A percentile compares a stretch with the other conserved stretches of the same genome.
Evolutionary conservation across 2,888 invertebrate species (phyloP).

Genomic region (Pollenia griseotomentosa): DNA sequence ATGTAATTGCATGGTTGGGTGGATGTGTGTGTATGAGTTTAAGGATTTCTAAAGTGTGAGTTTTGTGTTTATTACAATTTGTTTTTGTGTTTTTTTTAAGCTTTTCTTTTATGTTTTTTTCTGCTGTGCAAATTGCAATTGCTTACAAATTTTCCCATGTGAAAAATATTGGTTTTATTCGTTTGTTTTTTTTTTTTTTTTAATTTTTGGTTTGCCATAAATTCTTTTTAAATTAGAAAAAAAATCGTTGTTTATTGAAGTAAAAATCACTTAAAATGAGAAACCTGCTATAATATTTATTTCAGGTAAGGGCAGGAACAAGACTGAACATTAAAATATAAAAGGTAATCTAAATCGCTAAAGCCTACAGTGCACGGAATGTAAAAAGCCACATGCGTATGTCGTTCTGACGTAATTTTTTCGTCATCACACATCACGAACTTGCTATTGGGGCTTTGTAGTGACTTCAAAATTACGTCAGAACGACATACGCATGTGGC

Average conservation of each 20-base stretch:
- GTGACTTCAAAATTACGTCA: too few species aligned
- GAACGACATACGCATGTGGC: too few species aligned
- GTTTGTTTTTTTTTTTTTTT: conserved; percentile 33
- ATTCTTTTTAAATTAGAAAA: conserved; percentile 13
- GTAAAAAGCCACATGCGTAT: too few species aligned
- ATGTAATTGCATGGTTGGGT: conserved; percentile 36
- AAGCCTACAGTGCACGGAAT: too few species aligned
- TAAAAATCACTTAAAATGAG: neutral
- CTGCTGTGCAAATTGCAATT: conserved; percentile 78
- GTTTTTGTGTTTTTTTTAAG: conserved; percentile 40
- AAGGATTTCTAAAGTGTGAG: conserved; percentile 55
- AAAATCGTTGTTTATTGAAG: neutral
- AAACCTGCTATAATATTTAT: too few species aligned
- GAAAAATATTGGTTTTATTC: conserved; percentile 76
- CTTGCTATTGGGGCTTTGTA: too few species aligned
- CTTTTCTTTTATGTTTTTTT: conserved; percentile 75
- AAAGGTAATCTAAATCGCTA: too few species aligned
- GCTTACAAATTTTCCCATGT: conserved; percentile 83
- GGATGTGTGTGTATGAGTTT: conserved; percentile 33
- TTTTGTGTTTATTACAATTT: conserved; percentile 62
- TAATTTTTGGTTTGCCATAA: neutral
- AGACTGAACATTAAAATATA: too few species aligned
- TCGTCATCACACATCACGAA: too few species aligned
- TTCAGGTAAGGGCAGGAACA: too few species aligned
- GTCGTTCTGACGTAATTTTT: too few species aligned